Evolutionary conservation across 1,140 invertebrate genomes (phyloP), one percentile per base, ranked within the genome.

Genomic region (Bombus turneri): DNA sequence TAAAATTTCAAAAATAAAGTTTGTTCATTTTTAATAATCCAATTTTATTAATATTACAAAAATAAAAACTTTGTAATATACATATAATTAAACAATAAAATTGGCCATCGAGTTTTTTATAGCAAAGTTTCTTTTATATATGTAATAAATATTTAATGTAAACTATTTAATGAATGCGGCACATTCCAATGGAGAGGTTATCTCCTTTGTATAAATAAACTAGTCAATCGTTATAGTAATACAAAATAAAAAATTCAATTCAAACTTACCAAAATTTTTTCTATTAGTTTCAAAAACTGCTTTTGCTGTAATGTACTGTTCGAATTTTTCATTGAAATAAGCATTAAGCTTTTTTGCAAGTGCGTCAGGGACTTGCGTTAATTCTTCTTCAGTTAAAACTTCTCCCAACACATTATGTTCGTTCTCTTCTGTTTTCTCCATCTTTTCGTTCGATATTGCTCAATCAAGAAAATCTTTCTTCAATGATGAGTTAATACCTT

Each of bases 231-330:
- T 86, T 83, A 73, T 5, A 18, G 4, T 4, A 18, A 22, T 25
- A 80, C 80, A 72, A 80, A 80, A 8, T 73, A 31, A 34, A 34
- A 62, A 85, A 80, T 64, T 80, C n/a, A 41, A 84, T 41, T 74
- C 22, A 8, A 43, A 15, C 71, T 83, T 88, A 97, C 97, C 96
- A 86, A 96, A 94, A 93, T 95, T 96, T 80, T 95, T 95, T 91
- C 96, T 96, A 80, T 95, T 96, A 47, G 96, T 96, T 93, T 97
- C 96, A 86, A 96, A 96, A 34, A 97, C 94, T 10, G 97, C 97
- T 95, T 97, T 97, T 4, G 96, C 96, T n/a, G 96, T 97, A 64
- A 97, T 95, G 69, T 96, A 97, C 93, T 97, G 96, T 90, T 97
- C 96, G 89, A 97, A 96, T 93, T 96, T 96, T 84, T 96, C 94